These are phyloP conservation scores for Lamprologus ornatipinnis DNA, from an alignment of 2,113 vertebrate genomes.

Conservation along the genomic window DNA sequence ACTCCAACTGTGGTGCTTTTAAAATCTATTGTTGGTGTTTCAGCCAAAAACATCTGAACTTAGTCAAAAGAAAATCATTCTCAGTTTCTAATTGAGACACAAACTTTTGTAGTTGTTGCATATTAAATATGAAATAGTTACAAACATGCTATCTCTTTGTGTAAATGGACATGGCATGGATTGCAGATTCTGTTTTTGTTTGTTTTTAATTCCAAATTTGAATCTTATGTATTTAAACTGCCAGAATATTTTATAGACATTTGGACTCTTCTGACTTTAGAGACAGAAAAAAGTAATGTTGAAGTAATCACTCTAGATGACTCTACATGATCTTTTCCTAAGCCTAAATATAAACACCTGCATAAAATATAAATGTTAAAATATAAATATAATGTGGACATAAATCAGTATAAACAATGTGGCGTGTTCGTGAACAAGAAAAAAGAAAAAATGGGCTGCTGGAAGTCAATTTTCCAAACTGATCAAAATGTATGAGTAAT, in stretches of 20 bases:
- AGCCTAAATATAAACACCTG: neutral
- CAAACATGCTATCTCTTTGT: neutral
- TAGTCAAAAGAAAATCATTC: neutral
- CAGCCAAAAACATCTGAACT: neutral
- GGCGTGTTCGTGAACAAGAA: neutral
- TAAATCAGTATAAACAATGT: neutral
- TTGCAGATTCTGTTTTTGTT: neutral
- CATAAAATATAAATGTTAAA: neutral
- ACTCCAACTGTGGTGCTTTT: neutral
- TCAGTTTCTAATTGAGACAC: neutral
- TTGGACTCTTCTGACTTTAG: neutral
- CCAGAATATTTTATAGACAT: rapidly evolving
- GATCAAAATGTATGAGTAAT: neutral
- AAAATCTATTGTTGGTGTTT: neutral
- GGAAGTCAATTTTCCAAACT: neutral
- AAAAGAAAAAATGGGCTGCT: neutral
- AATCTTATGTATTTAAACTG: neutral
- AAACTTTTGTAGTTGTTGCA: neutral
- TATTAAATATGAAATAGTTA: neutral
- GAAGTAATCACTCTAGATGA: neutral
- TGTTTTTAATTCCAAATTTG: neutral
- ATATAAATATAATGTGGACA: neutral
- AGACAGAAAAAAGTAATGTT: neutral
- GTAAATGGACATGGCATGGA: neutral
- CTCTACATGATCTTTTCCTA: neutral